phyloP scores from a whole-genome alignment of 2,113 vertebrate genomes.

The Cheilinus undulatus region DNA sequence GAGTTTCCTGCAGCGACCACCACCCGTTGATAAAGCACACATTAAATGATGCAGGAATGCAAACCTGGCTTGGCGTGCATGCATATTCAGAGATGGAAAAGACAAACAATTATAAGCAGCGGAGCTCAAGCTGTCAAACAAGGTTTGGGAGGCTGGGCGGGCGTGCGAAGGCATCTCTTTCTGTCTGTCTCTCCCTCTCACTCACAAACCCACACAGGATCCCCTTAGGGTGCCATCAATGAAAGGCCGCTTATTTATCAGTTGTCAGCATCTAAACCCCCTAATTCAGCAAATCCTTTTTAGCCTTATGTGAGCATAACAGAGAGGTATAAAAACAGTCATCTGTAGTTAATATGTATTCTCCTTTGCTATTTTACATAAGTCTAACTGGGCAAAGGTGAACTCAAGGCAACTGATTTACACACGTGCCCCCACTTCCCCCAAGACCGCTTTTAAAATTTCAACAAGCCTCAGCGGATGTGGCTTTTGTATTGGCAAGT shows the following conservation, averaged over 20 bases:
- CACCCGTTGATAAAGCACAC: conserved; percentile 73
- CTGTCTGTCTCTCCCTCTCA: conserved; percentile 23
- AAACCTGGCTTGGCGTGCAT: conserved; percentile 59
- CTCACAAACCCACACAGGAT: conserved; percentile 29
- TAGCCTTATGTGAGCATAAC: conserved; percentile 63
- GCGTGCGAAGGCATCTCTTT: conserved; percentile 49
- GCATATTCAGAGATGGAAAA: conserved; percentile 55
- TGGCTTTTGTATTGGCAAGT: conserved; percentile 64
- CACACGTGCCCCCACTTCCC: conserved; percentile 63
- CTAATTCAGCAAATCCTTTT: conserved; percentile 79
- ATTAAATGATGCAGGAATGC: conserved; percentile 73
- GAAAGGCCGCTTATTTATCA: conserved; percentile 81
- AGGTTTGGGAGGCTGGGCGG: conserved; percentile 58
- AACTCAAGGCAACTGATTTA: conserved; percentile 72
- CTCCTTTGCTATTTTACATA: conserved; percentile 17
- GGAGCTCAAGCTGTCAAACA: conserved; percentile 74
- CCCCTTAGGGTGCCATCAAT: conserved; percentile 80
- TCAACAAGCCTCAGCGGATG: conserved; percentile 65
- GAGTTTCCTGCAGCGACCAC: conserved; percentile 58
- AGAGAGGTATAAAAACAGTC: conserved; percentile 38
- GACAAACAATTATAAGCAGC: conserved; percentile 73
- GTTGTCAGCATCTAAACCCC: conserved; percentile 82
- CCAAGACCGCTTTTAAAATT: conserved; percentile 64
- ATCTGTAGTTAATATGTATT: conserved; percentile 69
- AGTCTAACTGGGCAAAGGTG: conserved; percentile 57